Conservation (phyloP, 2,888 invertebrate species). For the Digitonthophagus gazella region DNA sequence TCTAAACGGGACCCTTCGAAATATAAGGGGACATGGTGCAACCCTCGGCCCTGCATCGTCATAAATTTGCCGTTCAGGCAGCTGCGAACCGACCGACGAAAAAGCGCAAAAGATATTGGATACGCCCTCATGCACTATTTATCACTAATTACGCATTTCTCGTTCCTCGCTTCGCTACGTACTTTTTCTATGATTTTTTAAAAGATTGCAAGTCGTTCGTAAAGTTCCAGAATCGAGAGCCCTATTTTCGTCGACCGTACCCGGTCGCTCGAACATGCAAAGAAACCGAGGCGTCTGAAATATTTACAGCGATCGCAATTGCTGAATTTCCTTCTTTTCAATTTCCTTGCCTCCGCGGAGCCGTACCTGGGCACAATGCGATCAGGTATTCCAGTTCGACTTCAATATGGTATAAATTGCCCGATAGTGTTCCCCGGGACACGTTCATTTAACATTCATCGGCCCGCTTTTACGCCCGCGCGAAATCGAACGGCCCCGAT, state of each 20-base stretch:
- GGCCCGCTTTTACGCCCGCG: conserved; percentile 6
- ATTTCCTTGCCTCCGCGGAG: not conserved
- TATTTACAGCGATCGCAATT: not conserved
- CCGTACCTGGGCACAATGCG: conserved; percentile 1
- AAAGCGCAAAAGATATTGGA: not conserved
- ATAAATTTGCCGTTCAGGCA: not conserved
- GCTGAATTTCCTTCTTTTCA: not conserved
- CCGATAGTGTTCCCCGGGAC: conserved; percentile 15
- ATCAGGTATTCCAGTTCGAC: conserved; percentile 6
- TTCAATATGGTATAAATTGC: conserved; percentile 15
- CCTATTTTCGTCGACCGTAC: not conserved
- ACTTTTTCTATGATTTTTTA: not conserved
- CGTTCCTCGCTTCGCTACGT: not conserved
- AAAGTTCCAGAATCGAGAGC: not conserved
- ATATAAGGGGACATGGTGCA: not conserved
- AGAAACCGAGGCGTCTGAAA: not conserved
- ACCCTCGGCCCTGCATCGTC: not conserved
- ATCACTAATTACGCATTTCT: not conserved
- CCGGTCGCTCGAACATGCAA: not conserved
- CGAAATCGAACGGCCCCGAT: not conserved
- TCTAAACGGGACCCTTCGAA: not conserved
- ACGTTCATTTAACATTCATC: conserved; percentile 16
- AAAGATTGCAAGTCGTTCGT: not conserved
- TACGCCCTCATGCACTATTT: not conserved
- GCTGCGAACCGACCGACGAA: not conserved